Evolutionary conservation across 1,140 invertebrate species (phyloP), one percentile per base, ranked within the genome.

Genomic region (Polypedilum vanderplanki): DNA sequence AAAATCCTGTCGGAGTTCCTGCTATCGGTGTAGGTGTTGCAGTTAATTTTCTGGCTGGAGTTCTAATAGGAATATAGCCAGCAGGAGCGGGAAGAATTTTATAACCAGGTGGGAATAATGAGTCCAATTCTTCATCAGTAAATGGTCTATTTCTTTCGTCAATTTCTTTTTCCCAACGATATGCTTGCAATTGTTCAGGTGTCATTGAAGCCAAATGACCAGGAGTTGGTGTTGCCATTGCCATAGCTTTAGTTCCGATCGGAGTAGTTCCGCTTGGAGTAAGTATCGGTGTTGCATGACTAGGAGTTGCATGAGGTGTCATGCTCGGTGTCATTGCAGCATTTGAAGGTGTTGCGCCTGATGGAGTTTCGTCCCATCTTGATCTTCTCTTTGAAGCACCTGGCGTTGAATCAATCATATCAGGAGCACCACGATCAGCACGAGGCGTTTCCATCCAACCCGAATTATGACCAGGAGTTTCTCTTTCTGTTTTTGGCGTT

Each of bases 131-230:
- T 80, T 99, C 98, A 83, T 99, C 98, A 0, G 93, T 91, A 74
- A 98, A 88, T 0, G 96, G 96, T 77, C 97, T 86, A 83, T 99
- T 99, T 75, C 98, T 86, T 81, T 99, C 97, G 80, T 99, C 98
- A 75, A 99, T 98, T 85, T 99, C 98, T 79, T 95, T 89, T 84
- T 99, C 97, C 96, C 96, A 98, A n/a, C 97, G 90, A 83, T 96
- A 98, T 0, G 96, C 96, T 82, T 99, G 97, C 76, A 99, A 84
- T 83, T 99, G 97, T 84, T 99, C 98, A 0, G 98, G 98, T 0
- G 98, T 99, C 97, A 99, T 99, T 1, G 95, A 93, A 77, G 97
- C 91, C 73, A 98, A 85, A 80, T 98, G 96, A 76, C 93, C 92
- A 0, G 96, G 96, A 0, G 96, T 97, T 0, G 98, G 98, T 0